These are phyloP conservation scores for Zaprionus capensis DNA, from an alignment of 1,140 invertebrate genomes.

Conservation along the genomic window DNA sequence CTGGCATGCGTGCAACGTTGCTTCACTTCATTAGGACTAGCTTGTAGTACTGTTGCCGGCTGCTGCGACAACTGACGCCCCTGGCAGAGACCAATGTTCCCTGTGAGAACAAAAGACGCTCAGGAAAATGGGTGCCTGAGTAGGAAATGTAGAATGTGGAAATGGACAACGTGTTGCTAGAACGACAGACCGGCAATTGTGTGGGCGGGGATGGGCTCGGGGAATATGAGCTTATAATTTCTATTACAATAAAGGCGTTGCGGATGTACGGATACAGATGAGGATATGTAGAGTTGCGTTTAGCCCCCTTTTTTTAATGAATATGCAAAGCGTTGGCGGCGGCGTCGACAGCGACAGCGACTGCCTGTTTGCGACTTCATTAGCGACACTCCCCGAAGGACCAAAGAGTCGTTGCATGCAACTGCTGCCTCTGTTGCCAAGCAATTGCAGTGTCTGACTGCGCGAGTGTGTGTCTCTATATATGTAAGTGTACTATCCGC, in stretches of 20 bases:
- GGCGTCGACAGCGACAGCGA: conserved; percentile 30
- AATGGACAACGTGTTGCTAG: conserved; percentile 78
- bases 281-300: conserved; percentile 39
- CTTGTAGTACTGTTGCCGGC: not conserved
- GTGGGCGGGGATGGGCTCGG: conserved; percentile 1
- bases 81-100: conserved; percentile 15
- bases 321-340: conserved; percentile 49
- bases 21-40: conserved; percentile 30
- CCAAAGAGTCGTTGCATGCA: conserved; percentile 26
- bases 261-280: conserved; percentile 19
- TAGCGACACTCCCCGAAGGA: conserved; percentile 65
- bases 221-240: conserved; percentile 70
- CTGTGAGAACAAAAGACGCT: conserved; percentile 53
- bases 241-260: conserved; percentile 72
- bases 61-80: not conserved
- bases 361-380: conserved; percentile 80
- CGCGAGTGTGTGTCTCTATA: conserved; percentile 3
- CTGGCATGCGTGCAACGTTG: conserved; percentile 30
- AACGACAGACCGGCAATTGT: conserved; percentile 63
- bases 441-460: conserved; percentile 57
- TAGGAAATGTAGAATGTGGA: conserved; percentile 10
- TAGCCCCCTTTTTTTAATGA: conserved; percentile 52
- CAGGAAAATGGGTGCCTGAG: conserved; percentile 12
- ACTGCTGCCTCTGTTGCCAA: conserved; percentile 64
- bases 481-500: too few species aligned